Evolutionary conservation across 2,888 invertebrate species (phyloP), one percentile per base, ranked within the genome.

Genomic region (Pogonocherus hispidulus): DNA sequence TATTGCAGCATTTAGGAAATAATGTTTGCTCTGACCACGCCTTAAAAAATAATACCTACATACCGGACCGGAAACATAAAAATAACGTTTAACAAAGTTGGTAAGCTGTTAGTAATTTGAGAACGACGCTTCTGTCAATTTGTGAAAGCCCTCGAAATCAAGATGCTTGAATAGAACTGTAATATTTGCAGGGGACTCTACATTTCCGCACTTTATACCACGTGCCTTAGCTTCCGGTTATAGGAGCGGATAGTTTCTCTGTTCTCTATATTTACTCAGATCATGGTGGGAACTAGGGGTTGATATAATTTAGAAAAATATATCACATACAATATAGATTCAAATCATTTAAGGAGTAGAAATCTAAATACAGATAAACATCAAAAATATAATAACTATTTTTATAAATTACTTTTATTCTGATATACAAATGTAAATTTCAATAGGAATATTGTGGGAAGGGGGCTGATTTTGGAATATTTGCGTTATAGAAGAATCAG

Each of bases 41-140:
- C 27, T 23, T 52, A 14, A 27, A 4, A 52, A 27, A 52, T 23
- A 41, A 56, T 20, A 41, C 16, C 16, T 16, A 55, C n/a, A n/a
- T n/a, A n/a, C n/a, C n/a, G n/a, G n/a, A n/a, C 37, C 56, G 59
- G 59, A 59, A 59, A 47, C 27, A 16, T 11, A 27, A 4, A 14
- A 18, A 32, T 27, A 41, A 3, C 20, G 59, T 47, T 59, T 32
- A 23, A 46, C 22, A n/a, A n/a, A n/a, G 59, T 9, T 27, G 46
- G 47, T 47, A 18, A 47, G 59, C 47, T 47, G 59, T 11, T 9
- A 19, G 59, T 59, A 59, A 59, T 59, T 59, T 59, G 59, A 59
- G 59, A 59, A 23, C 59, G 59, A 47, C 59, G 59, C 59, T 59
- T 5, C 59, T 59, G 46, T 59, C 59, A 59, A 59, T 59, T 59